Evolutionary conservation across 2,797 vertebrate genomes (phyloP), one percentile per base, ranked within the genome.

Genomic region (Sebastes dallii): DNA sequence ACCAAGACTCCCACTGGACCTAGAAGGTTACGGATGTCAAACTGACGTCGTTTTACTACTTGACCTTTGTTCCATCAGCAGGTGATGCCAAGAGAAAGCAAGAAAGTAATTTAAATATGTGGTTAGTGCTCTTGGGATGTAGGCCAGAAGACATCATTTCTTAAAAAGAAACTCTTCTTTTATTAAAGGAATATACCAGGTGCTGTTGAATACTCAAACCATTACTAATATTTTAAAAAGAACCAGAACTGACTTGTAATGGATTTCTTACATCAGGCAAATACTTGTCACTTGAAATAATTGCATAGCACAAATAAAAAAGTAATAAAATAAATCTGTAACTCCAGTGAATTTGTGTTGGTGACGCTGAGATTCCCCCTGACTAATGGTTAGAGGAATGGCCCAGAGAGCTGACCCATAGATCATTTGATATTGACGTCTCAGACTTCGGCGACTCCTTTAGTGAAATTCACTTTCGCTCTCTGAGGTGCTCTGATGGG

Each of bases 341-440:
- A 46, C 12, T 55, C 20, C 8, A 39, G 3, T 62, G 34, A 73
- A 52, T 6, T 8, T 50, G 20, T 60, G 32, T 20, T 30, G 27
- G 34, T 42, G 27, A 46, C 1, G 8, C 32, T 30, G 66, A 75
- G 80, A 55, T 39, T 16, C 72, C 55, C 32, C 20, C 58, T 78
- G 75, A 82, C 22, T 62, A 66, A 86, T 61, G 64, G 67, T 61
- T 54, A 29, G 27, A 50, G 74, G 65, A 85, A 62, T 42, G n/a
- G 16, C 76, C 52, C 58, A 62, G 25, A 64, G 8, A 73, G 68
- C n/a, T 52, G 78, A 78, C 70, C 78, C 60, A 72, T 24, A 71
- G 36, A 91, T 86, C 66, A 83, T 91, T 83, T 83, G 66, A 88
- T 88, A 91, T 89, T 84, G 88, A 91, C 78, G 79, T 83, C 80